Conservation (phyloP, 2,113 vertebrate species). For the Mystacornis crossleyi region DNA sequence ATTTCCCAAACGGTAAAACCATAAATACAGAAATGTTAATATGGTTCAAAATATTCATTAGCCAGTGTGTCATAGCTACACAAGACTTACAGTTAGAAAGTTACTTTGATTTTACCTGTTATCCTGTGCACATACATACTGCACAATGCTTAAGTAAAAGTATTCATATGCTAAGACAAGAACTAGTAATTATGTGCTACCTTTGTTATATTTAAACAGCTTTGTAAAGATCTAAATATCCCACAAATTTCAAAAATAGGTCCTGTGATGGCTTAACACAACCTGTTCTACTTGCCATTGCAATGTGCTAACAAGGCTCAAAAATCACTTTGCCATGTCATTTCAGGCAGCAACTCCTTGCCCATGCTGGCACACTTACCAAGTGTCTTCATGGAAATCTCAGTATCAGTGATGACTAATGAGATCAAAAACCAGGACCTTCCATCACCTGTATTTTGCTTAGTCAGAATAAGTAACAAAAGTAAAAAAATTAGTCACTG, state of each 20-base stretch:
- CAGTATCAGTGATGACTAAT: neutral
- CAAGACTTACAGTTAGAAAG: neutral
- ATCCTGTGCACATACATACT: neutral
- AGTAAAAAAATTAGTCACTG: neutral
- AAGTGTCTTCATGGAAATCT: neutral
- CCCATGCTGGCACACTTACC: neutral
- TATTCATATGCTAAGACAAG: neutral
- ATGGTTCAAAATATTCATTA: neutral
- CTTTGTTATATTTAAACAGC: neutral
- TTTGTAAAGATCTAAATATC: neutral
- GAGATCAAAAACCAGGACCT: neutral
- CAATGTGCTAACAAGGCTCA: neutral
- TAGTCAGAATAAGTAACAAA: neutral
- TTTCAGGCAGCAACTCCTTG: neutral
- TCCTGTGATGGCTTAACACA: neutral
- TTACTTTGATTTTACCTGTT: neutral
- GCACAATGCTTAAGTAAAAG: neutral
- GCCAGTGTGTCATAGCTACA: neutral
- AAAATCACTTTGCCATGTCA: neutral
- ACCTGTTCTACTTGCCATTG: neutral
- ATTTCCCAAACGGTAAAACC: neutral
- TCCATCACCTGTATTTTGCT: neutral
- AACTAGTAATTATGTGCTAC: neutral
- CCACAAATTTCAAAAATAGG: neutral
- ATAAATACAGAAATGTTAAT: neutral